These are phyloP conservation scores for Drosophila rhopaloa DNA, from an alignment of 1,140 invertebrate genomes.

Conservation along the genomic window DNA sequence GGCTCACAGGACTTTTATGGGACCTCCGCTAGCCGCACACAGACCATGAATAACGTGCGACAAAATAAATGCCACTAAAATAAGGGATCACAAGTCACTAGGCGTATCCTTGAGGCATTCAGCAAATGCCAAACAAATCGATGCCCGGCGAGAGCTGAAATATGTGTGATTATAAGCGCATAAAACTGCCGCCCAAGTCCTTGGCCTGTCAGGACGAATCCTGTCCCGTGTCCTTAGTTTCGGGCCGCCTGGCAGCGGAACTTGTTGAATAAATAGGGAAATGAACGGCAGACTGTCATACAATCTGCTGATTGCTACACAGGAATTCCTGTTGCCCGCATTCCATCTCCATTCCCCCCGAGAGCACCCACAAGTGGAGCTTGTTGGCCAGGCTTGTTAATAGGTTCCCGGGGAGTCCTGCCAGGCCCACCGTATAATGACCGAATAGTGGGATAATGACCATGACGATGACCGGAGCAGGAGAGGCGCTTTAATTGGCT, in stretches of 20 bases:
- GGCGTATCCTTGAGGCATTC: conserved; percentile 70
- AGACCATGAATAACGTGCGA: conserved; percentile 64
- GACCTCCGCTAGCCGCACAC: conserved; percentile 14
- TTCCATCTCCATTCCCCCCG: background rate
- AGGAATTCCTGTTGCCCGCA: conserved; percentile 57
- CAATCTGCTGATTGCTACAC: conserved; percentile 67
- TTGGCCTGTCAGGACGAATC: conserved; percentile 46
- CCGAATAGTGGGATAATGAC: conserved; percentile 29
- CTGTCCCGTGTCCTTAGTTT: conserved; percentile 43
- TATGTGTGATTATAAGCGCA: conserved; percentile 75
- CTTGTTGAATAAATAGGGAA: conserved; percentile 83
- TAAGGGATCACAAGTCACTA: conserved; percentile 59
- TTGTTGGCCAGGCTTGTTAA: conserved; percentile 28
- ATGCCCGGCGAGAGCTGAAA: conserved; percentile 49
- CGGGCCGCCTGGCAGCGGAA: conserved; percentile 47
- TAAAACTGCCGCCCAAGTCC: conserved; percentile 53
- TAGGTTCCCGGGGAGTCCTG: conserved; percentile 8
- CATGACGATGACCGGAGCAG: conserved; percentile 2
- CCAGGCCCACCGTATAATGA: conserved; percentile 25
- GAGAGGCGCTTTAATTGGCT: conserved; percentile 15
- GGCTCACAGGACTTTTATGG: conserved; percentile 58
- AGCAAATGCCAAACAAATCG: conserved; percentile 78
- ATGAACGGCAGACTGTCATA: conserved; percentile 62
- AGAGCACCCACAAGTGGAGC: conserved; percentile 3
- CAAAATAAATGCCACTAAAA: conserved; percentile 77